Base-by-base conservation (phyloP, 1,140 invertebrate species). In the Andricus grossulariae region DNA sequence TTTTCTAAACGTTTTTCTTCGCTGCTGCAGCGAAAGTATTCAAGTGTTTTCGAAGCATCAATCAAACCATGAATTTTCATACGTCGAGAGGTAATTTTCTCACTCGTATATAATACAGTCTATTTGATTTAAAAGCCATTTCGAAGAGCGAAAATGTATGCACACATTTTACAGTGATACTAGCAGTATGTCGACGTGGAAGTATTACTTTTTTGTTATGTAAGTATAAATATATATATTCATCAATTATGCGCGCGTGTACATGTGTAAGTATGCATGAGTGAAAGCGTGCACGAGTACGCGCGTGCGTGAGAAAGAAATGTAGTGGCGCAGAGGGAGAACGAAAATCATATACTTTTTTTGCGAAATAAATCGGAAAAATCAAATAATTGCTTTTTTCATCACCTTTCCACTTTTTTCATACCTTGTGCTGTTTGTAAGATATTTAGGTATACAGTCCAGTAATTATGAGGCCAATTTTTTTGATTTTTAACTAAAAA, bases 131-230 rank as follows among this genome's bases (percentile, higher is more conserved):
- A 66, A 66, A 66, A 66, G 39, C 16, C 45, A 66, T 16, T 66
- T 39, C n/a, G 39, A 32, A 66, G 60, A 66, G 60, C 32, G 39
- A 8, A 66, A 32, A 39, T 66, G 60, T 39, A 66, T 32, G 39
- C 60, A 66, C 32, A 66, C 60, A 81, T 50, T 74, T 21, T 66
- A 60, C 73, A 72, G 74, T 79, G 78, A 80, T 83, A 77, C 55
- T 84, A 82, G 51, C 77, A 71, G 76, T 83, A 77, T 74, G 51
- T 83, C 72, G 60, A 83, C 57, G 32, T 74, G 73, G 51, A 83
- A 82, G 76, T 85, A 83, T 80, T 84, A 78, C 72, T 71, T 49
- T 74, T 39, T 66, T 66, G 60, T 66, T 45, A 66, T 66, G 25
- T 66, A 66, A 66, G 60, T n/a, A n/a, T 66, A 66, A 66, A 66